Base-by-base conservation (phyloP, 2,113 vertebrate genomes). In the Cochlearius cochlearius region DNA sequence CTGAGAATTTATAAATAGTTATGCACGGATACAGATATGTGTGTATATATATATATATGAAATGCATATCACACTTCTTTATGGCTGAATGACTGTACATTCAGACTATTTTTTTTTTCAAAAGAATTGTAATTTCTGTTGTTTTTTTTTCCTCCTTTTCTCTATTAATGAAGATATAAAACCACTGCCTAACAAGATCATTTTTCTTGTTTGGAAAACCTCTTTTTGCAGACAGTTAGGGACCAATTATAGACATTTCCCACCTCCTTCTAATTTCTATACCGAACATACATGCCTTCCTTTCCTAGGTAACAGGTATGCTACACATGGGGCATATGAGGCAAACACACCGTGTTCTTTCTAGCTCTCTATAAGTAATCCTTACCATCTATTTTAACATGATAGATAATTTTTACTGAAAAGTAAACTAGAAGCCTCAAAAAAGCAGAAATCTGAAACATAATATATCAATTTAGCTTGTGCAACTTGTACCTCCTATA, bases 171-270 rank as follows among this genome's bases (percentile, higher is more conserved):
- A 94, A 87, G 76, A 95, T 92, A 68, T 47, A 95, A 97, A 95
- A 8, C 59, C 39, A 91, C 32, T 77, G 66, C 60, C 21, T 90
- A 97, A 91, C 45, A 94, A 96, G 87, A 92, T 74, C 5, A 38
- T 96, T 95, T 95, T 97, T 90, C 82, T 93, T 93, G 39, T 86
- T 72, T 95, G 94, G 97, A 97, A 92, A 25, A 92, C 60, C 36
- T 97, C 47, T 92, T 96, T 98, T 90, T n/a, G 30, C 53, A 97
- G 91, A 94, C 58, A 95, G 84, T 96, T 95, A 97, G 84, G 95
- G 87, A 96, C 93, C 97, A 98, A 97, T 98, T 97, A 98, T 22
- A 98, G 84, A 77, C 78, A 96, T 96, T 94, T 98, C 76, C 63
- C 86, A 82, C 88, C 83, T 94, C 89, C 56, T 95, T 85, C 64